Percentiles rank a stretch among this genome's conserved stretches.
Evolutionary conservation across 2,888 invertebrate species (phyloP).

Genomic region (Parnassius smintheus): DNA sequence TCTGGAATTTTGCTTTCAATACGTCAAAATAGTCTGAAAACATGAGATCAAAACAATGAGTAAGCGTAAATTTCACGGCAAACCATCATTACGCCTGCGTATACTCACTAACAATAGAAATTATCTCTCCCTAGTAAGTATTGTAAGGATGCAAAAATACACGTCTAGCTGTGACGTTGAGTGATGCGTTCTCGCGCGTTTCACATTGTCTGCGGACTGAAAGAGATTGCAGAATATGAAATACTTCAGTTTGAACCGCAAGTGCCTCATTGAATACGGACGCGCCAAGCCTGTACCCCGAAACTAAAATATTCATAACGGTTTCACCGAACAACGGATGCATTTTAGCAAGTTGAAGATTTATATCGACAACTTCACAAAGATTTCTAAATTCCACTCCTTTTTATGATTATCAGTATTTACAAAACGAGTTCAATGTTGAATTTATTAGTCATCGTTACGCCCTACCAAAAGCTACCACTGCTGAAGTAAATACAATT

Average conservation of each 20-base stretch:
- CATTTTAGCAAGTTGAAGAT: slow-evolving; percentile 36
- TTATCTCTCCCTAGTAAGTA: slow-evolving; percentile 69
- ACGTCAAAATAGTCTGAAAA: slow-evolving; percentile 22
- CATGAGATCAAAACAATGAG: slow-evolving; percentile 47
- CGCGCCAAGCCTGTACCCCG: slow-evolving; percentile 47
- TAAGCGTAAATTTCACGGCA: slow-evolving; percentile 40
- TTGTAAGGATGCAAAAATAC: slow-evolving; percentile 74
- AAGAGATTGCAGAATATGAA: slow-evolving; percentile 77
- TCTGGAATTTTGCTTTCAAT: slow-evolving; percentile 22
- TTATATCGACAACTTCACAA: slow-evolving; percentile 15
- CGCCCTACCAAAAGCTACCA: no score
- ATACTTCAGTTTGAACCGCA: slow-evolving; percentile 69
- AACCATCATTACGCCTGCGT: slow-evolving; percentile 55
- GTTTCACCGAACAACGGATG: slow-evolving; percentile 45
- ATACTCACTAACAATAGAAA: slow-evolving; percentile 72
- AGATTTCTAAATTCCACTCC: slow-evolving; percentile 13
- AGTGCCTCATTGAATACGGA: slow-evolving; percentile 67
- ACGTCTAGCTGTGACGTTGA: slow-evolving; percentile 72
- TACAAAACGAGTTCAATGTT: no score
- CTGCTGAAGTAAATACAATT: no score
- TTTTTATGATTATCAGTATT: background rate
- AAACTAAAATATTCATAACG: slow-evolving; percentile 65
- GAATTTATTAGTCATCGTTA: no score
- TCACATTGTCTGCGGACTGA: slow-evolving; percentile 69
- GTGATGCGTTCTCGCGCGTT: slow-evolving; percentile 70